Evolutionary conservation across 2,888 invertebrate species (phyloP).

Genomic region (Aelia acuminata): DNA sequence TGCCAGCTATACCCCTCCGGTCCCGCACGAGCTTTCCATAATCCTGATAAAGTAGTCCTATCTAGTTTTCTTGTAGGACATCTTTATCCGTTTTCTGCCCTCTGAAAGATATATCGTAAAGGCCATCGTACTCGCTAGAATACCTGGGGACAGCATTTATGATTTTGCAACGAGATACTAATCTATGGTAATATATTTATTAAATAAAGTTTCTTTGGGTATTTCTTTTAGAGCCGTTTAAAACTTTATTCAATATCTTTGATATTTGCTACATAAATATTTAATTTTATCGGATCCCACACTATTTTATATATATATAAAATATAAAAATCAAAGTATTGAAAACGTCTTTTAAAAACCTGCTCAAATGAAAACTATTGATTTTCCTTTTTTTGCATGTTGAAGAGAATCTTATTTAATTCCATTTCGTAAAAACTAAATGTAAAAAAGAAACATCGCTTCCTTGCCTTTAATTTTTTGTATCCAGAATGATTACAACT

Average conservation of each 20-base stretch:
- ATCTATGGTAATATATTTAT: neutral
- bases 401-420: too few relatives aligned
- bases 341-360: too few relatives aligned
- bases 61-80: slow-evolving; percentile 27
- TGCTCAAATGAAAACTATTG: too few relatives aligned
- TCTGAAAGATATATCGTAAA: neutral
- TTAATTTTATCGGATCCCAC: neutral
- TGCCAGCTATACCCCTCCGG: neutral
- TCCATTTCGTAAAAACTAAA: too few relatives aligned
- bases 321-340: too few relatives aligned
- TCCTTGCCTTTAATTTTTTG: too few relatives aligned
- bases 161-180: neutral
- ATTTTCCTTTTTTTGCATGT: too few relatives aligned
- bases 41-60: slow-evolving; percentile 12
- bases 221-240: neutral
- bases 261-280: neutral
- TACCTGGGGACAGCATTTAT: neutral
- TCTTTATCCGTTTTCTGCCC: slow-evolving; percentile 28
- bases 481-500: too few relatives aligned
- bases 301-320: too few relatives aligned
- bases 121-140: neutral
- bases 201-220: neutral
- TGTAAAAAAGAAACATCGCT: too few relatives aligned
- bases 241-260: neutral
- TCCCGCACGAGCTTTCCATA: neutral